Base-by-base conservation (phyloP, 2,113 vertebrate species). In the Peromyscus maniculatus region DNA sequence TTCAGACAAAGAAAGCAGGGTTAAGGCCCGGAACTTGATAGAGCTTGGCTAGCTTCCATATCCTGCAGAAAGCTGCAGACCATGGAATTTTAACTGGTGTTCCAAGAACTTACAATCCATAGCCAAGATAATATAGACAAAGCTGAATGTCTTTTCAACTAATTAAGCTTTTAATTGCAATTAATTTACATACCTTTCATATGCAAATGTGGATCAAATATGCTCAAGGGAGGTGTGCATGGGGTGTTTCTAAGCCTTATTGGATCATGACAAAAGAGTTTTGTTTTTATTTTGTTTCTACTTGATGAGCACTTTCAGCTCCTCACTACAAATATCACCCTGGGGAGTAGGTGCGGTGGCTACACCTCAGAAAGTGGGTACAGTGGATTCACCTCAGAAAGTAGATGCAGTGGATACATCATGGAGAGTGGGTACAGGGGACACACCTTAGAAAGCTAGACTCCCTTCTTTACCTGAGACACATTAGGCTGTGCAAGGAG, bases 131-230 rank as follows among this genome's bases (percentile, higher is more conserved):
- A 57, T 67, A 11, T 43, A 96, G 21, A 91, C 55, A 86, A 96
- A 94, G 36, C 2, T 79, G 84, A 84, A 46, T 72, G 21, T 62
- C 88, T 91, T 92, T 96, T 84, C 91, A 87, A 57, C 62, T 95
- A 79, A 95, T 66, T 55, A 75, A 71, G 43, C 21, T 82, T 96
- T 96, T 88, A 75, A 95, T 59, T 92, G 57, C 80, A 92, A 49
- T 87, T 75, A 88, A 87, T 96, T 91, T 89, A 62, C 9, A 83
- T 91, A 13, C 12, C 49, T 90, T 93, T 92, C 55, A 71, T 31
- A 64, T 93, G 82, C 52, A 96, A 91, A 92, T 86, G 1, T 89
- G 80, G 64, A 43, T 22, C 55, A 92, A 89, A 92, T 72, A 82
- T 15, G 87, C 64, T 91, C 57, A 13, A 36, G 66, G 88, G 57